Evolutionary conservation across 2,797 vertebrate genomes (phyloP), one percentile per base, ranked within the genome.

Genomic region (Sebastes oblongus): DNA sequence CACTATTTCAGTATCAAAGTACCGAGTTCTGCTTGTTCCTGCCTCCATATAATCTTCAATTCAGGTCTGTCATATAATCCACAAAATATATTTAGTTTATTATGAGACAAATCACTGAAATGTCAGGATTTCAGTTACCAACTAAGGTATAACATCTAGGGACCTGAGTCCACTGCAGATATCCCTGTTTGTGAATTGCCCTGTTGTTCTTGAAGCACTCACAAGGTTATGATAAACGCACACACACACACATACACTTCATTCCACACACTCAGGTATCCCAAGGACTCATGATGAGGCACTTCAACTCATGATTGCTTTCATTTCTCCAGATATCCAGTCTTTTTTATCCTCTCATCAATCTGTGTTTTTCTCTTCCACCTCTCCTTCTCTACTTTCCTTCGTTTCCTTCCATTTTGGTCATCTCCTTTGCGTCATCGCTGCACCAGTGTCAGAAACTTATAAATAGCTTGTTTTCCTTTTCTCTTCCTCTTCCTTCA

Each of bases 241-340:
- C 50, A 58, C 18, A 52, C 59, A 39, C 8, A 30, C 25, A 29
- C 25, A 68, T 2, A 27, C 22, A 59, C 13, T 39, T 39, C 36
- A 39, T 39, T 14, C 36, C 36, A 39, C 36, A 39, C 36, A 84
- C 80, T 86, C 42, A 75, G 61, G 73, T 30, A 55, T 78, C 67
- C 61, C 1, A 5, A 46, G 22, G 77, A 68, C 64, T 79, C 62
- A n/a, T 24, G 56, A 72, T 55, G 73, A 78, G 50, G 20, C 61
- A 72, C 54, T 82, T 87, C 22, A 75, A 8, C 66, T 69, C 56
- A 29, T 66, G 59, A 83, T 80, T 80, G 78, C 65, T 71, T 75
- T 81, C 39, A 75, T 78, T 81, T 69, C 27, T 73, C 24, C 60
- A 71, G 76, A 66, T 39, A 5, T 66, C 4, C 25, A 20, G 18